phyloP scores from a whole-genome alignment of 2,113 vertebrate species.

The Pogona vitticeps region DNA sequence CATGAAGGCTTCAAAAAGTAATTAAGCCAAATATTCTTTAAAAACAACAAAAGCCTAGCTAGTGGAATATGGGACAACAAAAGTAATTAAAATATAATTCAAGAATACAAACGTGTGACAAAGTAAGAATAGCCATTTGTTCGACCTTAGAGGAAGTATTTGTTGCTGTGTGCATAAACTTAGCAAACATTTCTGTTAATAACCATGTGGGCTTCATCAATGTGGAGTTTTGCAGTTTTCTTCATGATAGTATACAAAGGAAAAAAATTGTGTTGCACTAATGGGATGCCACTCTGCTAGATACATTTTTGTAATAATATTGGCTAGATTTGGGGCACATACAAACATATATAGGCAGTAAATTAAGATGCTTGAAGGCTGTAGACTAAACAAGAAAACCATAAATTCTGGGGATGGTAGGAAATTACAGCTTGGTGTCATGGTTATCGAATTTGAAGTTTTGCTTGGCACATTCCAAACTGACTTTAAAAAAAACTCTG shows the following conservation, averaged over 20 bases:
- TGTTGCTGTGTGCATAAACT: slow-evolving; percentile 8
- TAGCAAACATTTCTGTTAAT: background rate
- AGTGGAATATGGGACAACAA: slow-evolving; percentile 63
- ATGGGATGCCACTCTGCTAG: background rate
- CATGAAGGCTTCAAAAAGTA: slow-evolving; percentile 64
- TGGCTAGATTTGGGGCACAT: background rate
- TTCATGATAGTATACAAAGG: background rate
- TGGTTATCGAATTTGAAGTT: background rate
- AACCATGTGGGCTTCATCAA: background rate
- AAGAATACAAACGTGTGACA: slow-evolving; percentile 60
- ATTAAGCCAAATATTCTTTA: slow-evolving; percentile 70
- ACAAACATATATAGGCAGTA: background rate
- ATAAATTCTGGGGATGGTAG: background rate
- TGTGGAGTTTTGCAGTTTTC: background rate
- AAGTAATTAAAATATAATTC: slow-evolving; percentile 75
- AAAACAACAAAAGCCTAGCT: slow-evolving; percentile 65
- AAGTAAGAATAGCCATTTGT: slow-evolving; percentile 47
- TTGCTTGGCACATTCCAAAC: background rate
- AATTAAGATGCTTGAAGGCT: background rate
- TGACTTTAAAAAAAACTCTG: background rate
- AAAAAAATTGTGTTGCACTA: background rate
- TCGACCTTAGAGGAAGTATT: slow-evolving; percentile 29
- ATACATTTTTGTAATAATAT: background rate
- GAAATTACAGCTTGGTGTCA: background rate
- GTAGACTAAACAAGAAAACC: background rate